phyloP scores from a whole-genome alignment of 2,888 invertebrate genomes.

The Dysmachus trigonus region DNA sequence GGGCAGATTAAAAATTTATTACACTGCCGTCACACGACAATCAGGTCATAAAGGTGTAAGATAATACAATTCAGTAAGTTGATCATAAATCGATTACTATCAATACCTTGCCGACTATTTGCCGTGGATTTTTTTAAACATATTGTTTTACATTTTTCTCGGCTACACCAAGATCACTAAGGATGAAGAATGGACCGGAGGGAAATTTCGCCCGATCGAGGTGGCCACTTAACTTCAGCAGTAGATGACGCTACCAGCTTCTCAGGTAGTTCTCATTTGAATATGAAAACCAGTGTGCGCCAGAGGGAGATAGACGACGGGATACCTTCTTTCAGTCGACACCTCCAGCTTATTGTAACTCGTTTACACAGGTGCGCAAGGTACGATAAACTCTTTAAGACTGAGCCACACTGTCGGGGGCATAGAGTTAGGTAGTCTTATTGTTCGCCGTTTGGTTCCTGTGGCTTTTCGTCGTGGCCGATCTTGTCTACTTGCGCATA shows the following conservation, averaged over 20 bases:
- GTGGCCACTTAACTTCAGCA: conserved; percentile 8
- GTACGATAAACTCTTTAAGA: conserved; percentile 64
- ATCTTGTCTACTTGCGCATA: conserved; percentile 44
- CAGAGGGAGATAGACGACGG: not conserved
- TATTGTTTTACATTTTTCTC: not conserved
- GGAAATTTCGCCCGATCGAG: conserved; percentile 16
- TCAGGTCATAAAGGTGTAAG: not conserved
- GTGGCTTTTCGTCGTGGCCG: conserved; percentile 39
- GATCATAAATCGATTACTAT: conserved; percentile 15
- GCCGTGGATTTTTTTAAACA: not conserved
- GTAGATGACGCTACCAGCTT: conserved; percentile 41
- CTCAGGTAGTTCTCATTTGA: conserved; percentile 37
- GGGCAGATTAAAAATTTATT: not conserved
- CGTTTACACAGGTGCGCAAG: conserved; percentile 61
- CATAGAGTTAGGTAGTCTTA: conserved; percentile 51
- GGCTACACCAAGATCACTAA: not conserved
- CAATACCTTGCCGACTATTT: not conserved
- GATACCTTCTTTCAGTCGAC: not conserved
- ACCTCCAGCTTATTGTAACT: conserved; percentile 31
- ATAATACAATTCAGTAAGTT: not conserved
- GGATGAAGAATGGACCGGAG: not conserved
- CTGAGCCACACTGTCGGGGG: conserved; percentile 60
- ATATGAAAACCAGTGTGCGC: not conserved
- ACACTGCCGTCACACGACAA: not conserved
- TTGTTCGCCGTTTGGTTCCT: conserved; percentile 40